phyloP scores from a whole-genome alignment of 2,797 vertebrate genomes.

The Enteromius treurensis region DNA sequence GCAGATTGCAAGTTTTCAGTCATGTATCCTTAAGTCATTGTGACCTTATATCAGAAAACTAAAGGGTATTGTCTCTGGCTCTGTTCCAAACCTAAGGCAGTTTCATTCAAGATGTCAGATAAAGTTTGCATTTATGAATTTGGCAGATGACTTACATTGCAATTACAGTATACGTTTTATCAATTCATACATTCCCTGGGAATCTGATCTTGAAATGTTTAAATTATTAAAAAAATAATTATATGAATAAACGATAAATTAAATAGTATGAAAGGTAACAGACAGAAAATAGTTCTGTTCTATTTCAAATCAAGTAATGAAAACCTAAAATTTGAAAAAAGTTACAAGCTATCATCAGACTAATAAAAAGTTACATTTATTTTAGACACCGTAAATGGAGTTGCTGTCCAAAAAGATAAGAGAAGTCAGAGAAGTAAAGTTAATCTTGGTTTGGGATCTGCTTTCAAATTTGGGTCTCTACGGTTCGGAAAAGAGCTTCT shows the following conservation, averaged over 20 bases:
- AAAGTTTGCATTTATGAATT: background rate
- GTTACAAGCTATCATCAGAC: background rate
- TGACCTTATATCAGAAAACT: constrained; percentile 3
- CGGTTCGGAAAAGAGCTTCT: background rate
- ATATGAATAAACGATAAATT: background rate
- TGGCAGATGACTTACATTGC: background rate
- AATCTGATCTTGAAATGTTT: background rate
- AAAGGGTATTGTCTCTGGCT: background rate
- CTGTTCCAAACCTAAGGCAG: constrained; percentile 8
- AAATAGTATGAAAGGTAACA: background rate
- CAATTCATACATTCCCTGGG: background rate
- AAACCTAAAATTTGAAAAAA: background rate
- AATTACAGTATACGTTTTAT: background rate
- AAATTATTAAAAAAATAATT: too few relatives aligned
- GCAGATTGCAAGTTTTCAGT: background rate
- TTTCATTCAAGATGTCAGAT: background rate
- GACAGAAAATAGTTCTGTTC: background rate
- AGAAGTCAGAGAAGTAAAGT: background rate
- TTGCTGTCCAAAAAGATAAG: background rate
- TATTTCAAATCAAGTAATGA: background rate
- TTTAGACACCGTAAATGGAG: background rate
- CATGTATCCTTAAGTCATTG: background rate
- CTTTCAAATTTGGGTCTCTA: background rate
- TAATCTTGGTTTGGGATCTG: background rate
- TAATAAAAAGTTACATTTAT: background rate